These are phyloP conservation scores for Hypsopygia costalis DNA, from an alignment of 2,888 invertebrate species.

Conservation along the genomic window DNA sequence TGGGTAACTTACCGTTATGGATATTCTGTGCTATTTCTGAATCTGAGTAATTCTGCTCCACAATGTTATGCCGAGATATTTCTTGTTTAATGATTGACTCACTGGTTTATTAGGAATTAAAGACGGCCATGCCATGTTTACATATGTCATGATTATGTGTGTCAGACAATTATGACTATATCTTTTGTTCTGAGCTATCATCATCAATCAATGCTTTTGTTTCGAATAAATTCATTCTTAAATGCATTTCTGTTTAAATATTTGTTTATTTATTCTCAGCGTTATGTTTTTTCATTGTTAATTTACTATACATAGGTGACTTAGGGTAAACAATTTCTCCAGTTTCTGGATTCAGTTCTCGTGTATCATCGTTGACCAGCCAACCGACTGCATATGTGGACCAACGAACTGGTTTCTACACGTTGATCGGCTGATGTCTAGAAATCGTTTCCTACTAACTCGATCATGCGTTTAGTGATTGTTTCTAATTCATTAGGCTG, in stretches of 20 bases:
- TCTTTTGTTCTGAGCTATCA: too few species aligned
- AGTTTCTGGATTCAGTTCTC: conserved; percentile 66
- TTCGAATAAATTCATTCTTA: too few species aligned
- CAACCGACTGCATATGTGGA: conserved; percentile 71
- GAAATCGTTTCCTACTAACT: conserved; percentile 76
- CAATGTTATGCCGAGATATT: conserved; percentile 19
- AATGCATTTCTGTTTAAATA: too few species aligned
- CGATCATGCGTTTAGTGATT: conserved; percentile 71
- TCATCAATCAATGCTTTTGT: too few species aligned
- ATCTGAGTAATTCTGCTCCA: conserved; percentile 22
- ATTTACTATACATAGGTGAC: conserved; percentile 22
- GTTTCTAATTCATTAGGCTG: conserved; percentile 30
- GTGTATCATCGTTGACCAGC: conserved; percentile 65
- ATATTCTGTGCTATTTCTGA: conserved; percentile 24
- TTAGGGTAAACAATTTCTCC: conserved; percentile 45
- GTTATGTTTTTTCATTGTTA: too few species aligned
- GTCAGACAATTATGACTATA: too few species aligned
- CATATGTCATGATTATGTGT: neutral
- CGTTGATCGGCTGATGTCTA: conserved; percentile 55
- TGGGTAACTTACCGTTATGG: conserved; percentile 37
- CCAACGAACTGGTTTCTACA: conserved; percentile 74
- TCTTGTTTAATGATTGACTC: conserved; percentile 20
- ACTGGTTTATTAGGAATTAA: neutral
- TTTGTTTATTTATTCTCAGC: too few species aligned
- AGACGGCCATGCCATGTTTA: neutral